Percentiles rank a stretch among this genome's conserved stretches.
These are phyloP conservation scores for Alauda arvensis DNA, from an alignment of 2,797 vertebrate species.

Conservation along the genomic window DNA sequence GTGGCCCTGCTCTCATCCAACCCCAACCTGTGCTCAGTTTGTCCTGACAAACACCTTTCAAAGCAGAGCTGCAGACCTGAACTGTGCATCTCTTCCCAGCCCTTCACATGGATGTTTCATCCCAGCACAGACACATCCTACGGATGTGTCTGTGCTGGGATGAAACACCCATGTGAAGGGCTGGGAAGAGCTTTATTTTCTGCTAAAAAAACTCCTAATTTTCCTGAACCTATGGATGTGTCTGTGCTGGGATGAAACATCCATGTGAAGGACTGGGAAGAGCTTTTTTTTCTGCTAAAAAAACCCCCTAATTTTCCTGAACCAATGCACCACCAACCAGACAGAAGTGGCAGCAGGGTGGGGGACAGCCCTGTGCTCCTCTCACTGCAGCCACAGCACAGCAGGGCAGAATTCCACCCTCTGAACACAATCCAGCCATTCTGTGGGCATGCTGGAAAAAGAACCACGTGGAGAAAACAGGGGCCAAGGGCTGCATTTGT, in stretches of 20 bases:
- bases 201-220: neutral
- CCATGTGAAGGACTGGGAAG: neutral
- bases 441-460: neutral
- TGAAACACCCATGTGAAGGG: neutral
- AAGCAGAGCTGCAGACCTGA: neutral
- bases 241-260: too few relatives aligned
- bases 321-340: neutral
- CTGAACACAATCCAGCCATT: neutral
- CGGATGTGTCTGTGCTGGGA: too few relatives aligned
- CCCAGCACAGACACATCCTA: neutral
- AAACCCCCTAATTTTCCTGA: fast-evolving
- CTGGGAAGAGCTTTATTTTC: neutral
- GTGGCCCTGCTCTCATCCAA: neutral
- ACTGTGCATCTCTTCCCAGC: neutral
- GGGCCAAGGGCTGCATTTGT: neutral
- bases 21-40: neutral
- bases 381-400: neutral
- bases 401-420: neutral
- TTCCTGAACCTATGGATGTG: neutral
- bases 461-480: neutral
- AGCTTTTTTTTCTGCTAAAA: neutral
- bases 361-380: neutral
- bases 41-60: neutral
- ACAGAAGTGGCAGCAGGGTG: neutral
- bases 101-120: neutral